Conservation (phyloP, 2,113 vertebrate species). For the Xenopus borealis region DNA sequence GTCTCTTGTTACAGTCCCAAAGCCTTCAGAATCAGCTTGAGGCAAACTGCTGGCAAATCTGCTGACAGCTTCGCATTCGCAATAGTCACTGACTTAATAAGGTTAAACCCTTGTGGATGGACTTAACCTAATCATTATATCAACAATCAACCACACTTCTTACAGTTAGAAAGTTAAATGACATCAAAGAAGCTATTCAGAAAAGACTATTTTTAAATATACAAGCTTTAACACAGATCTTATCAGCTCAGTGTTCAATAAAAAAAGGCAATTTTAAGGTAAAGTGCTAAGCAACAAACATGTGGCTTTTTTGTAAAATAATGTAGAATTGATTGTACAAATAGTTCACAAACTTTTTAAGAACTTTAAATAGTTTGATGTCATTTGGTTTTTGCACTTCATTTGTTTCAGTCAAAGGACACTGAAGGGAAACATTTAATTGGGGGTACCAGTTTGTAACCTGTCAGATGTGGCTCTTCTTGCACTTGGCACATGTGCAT, state of each 20-base stretch:
- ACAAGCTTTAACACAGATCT: background rate
- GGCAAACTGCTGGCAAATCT: background rate
- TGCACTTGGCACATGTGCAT: no score
- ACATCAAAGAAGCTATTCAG: background rate
- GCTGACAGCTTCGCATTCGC: background rate
- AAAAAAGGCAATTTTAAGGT: background rate
- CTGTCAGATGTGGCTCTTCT: no score
- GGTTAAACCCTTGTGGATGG: background rate
- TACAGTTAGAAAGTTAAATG: background rate
- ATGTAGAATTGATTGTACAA: background rate
- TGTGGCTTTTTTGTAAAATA: background rate
- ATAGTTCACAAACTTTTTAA: no score
- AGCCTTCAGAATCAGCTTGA: background rate
- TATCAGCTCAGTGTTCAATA: background rate
- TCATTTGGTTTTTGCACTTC: no score
- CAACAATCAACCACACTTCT: background rate
- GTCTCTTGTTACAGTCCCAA: background rate
- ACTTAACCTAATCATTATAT: constrained; percentile 4
- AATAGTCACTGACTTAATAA: background rate
- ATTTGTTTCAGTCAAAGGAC: no score
- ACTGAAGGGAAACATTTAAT: no score
- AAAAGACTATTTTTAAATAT: background rate
- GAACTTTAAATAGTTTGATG: no score
- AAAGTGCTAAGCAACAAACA: background rate
- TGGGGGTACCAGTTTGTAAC: no score